phyloP scores from a whole-genome alignment of 2,888 invertebrate genomes.

The Hylaea fasciaria region DNA sequence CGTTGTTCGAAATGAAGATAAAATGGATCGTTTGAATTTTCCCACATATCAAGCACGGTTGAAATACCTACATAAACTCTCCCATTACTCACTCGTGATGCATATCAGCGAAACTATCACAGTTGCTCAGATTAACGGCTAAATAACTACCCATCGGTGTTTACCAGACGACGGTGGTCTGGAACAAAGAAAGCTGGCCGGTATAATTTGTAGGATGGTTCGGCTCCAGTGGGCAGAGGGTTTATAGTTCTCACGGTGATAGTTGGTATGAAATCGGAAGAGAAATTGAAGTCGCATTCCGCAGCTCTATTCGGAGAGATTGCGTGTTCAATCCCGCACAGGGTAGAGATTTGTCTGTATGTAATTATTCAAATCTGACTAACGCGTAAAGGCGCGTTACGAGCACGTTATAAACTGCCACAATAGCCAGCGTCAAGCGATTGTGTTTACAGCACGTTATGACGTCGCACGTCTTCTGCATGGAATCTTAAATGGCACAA shows the following conservation, averaged over 20 bases:
- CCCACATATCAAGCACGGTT: slow-evolving; percentile 1
- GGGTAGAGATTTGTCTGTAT: no score
- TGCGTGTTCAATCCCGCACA: no score
- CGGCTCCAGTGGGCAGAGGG: slow-evolving; percentile 15
- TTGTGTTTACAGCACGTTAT: no score
- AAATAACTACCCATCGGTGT: slow-evolving; percentile 28
- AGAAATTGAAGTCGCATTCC: slow-evolving; percentile 8
- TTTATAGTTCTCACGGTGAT: slow-evolving; percentile 30
- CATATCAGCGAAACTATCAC: slow-evolving; percentile 14
- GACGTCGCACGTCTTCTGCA: no score
- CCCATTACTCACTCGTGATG: slow-evolving; percentile 19
- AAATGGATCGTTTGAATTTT: no score
- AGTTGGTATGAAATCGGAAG: slow-evolving; percentile 13
- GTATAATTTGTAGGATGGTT: slow-evolving; percentile 35
- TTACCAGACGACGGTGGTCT: slow-evolving; percentile 29
- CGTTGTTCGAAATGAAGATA: no score
- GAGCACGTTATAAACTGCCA: no score
- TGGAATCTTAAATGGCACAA: no score
- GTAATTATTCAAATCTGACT: no score
- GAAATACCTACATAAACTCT: not conserved
- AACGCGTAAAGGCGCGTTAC: no score
- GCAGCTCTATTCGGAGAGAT: no score
- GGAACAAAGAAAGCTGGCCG: slow-evolving; percentile 34
- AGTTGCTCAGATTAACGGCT: slow-evolving; percentile 20
- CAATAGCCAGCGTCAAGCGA: no score